Evolutionary conservation across 2,113 vertebrate genomes (phyloP).

Genomic region (Ovis canadensis): DNA sequence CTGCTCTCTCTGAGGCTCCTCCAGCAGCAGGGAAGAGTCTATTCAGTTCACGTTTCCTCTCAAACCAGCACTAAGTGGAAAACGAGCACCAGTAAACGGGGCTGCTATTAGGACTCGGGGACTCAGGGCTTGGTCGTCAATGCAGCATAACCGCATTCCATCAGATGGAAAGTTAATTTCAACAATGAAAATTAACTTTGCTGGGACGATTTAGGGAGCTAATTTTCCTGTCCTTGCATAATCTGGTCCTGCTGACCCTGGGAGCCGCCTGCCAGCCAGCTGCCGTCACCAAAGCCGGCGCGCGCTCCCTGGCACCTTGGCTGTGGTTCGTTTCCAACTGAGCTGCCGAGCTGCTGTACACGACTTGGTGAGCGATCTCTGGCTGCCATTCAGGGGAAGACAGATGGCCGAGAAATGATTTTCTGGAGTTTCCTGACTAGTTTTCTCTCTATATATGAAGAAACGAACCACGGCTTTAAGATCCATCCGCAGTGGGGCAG

Average conservation of each 20-base stretch:
- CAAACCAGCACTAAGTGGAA: neutral
- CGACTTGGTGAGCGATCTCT: constrained; percentile 41
- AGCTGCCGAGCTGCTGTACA: neutral
- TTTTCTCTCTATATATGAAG: constrained; percentile 43
- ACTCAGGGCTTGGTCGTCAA: neutral
- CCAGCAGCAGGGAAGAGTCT: neutral
- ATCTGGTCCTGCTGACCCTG: neutral
- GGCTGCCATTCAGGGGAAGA: constrained; percentile 59
- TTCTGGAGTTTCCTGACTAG: constrained; percentile 57
- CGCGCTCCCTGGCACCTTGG: neutral
- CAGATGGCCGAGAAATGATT: constrained; percentile 61
- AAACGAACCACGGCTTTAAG: constrained; percentile 21
- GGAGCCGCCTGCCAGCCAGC: neutral
- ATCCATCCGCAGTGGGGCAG: neutral
- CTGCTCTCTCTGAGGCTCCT: neutral
- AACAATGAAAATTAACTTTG: neutral
- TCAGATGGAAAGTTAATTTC: constrained; percentile 3
- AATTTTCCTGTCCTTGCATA: neutral
- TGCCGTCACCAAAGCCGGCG: neutral
- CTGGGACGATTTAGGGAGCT: neutral
- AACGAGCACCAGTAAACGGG: neutral
- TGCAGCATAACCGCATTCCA: neutral
- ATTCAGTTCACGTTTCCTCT: neutral
- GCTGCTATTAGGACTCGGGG: neutral
- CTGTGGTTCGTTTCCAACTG: neutral